Percentiles rank a stretch among this genome's conserved stretches.
Evolutionary conservation across 2,888 invertebrate genomes (phyloP).

Genomic region (Drosophila neonasuta): DNA sequence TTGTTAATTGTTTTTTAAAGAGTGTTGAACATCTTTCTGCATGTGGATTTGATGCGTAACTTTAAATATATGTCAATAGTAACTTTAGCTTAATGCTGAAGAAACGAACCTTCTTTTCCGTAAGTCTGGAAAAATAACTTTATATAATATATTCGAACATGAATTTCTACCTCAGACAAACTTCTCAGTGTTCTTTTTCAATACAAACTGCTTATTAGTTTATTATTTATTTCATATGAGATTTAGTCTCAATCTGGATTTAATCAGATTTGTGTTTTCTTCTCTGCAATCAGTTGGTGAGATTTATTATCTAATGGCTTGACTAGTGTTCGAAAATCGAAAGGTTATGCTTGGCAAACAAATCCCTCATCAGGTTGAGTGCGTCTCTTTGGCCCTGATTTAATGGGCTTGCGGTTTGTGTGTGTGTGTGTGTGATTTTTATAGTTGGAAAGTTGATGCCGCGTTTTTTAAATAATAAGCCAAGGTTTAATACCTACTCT

Average conservation of each 20-base stretch:
- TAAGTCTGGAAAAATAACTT: too few species aligned
- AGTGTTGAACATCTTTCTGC: too few species aligned
- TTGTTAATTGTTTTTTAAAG: too few species aligned
- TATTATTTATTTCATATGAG: too few species aligned
- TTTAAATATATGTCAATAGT: too few species aligned
- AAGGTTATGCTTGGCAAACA: conserved; percentile 25
- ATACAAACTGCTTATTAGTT: too few species aligned
- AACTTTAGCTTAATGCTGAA: too few species aligned
- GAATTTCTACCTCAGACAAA: too few species aligned
- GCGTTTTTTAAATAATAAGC: conserved; percentile 34
- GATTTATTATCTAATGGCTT: conserved; percentile 13
- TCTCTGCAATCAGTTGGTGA: not conserved
- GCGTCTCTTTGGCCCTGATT: conserved; percentile 41
- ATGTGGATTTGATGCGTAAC: too few species aligned
- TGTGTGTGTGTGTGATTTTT: conserved; percentile 29
- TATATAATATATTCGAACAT: too few species aligned
- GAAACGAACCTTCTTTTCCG: too few species aligned
- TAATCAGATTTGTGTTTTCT: not conserved
- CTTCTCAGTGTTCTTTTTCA: too few species aligned
- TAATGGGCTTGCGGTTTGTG: conserved; percentile 29
- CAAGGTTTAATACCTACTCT: conserved; percentile 14
- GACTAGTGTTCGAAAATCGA: conserved; percentile 30
- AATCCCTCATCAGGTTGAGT: conserved; percentile 22
- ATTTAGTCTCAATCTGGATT: not conserved
- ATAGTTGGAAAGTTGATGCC: conserved; percentile 52